phyloP scores from a whole-genome alignment of 2,797 vertebrate genomes.

The Sebastolobus alascanus region DNA sequence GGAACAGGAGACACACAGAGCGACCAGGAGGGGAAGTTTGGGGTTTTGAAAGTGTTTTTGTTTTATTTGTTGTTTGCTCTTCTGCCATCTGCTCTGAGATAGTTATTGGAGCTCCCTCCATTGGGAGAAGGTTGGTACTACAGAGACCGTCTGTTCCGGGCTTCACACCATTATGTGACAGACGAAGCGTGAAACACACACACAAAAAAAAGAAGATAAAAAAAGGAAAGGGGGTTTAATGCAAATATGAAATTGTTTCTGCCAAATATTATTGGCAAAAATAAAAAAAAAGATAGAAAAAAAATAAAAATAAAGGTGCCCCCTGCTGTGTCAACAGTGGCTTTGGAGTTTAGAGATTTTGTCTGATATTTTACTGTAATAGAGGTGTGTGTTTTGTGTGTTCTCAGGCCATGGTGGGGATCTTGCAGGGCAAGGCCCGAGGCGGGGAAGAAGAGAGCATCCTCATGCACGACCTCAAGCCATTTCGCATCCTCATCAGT shows the following conservation, averaged over 20 bases:
- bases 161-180: conserved; percentile 61
- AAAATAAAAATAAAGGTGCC: not conserved
- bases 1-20: conserved; percentile 22
- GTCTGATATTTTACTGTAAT: conserved; percentile 21
- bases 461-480: conserved; percentile 96
- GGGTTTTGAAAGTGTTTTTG: conserved; percentile 5
- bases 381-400: conserved; percentile 30
- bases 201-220: not conserved
- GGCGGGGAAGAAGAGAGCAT: conserved; percentile 93
- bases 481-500: conserved; percentile 98
- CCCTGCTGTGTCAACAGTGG: conserved; percentile 5
- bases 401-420: conserved; percentile 95
- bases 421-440: conserved; percentile 94
- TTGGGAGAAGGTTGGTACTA: conserved; percentile 69
- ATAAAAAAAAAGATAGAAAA: not conserved
- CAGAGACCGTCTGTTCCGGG: conserved; percentile 72
- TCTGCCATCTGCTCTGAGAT: conserved; percentile 78
- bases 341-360: conserved; percentile 18
- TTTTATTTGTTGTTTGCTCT: conserved; percentile 36
- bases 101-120: conserved; percentile 67
- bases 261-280: conserved; percentile 17
- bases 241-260: conserved; percentile 29
- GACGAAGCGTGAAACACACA: conserved; percentile 71
- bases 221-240: conserved; percentile 18
- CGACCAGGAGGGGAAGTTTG: conserved; percentile 27